phyloP scores from a whole-genome alignment of 2,888 invertebrate species.

The Pachliopta kotzebuea region DNA sequence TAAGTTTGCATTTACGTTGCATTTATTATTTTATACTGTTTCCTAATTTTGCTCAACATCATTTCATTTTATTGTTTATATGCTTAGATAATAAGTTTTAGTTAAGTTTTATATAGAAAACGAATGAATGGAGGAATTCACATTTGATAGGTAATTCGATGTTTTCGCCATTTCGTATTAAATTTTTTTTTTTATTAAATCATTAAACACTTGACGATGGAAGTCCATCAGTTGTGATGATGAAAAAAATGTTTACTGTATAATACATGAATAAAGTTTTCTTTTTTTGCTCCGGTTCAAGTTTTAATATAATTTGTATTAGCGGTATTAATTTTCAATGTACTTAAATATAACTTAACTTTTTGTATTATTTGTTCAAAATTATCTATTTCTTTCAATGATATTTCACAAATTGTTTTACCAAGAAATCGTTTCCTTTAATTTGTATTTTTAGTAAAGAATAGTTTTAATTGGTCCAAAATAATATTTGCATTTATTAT shows the following conservation, averaged over 20 bases:
- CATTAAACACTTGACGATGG: background rate
- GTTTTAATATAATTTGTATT: conserved; percentile 14
- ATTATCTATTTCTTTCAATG: too few species aligned
- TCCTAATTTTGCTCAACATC: conserved; percentile 62
- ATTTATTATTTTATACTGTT: conserved; percentile 46
- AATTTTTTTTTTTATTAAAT: background rate
- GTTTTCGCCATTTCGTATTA: conserved; percentile 12
- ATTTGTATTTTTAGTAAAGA: too few species aligned
- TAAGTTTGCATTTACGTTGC: conserved; percentile 56
- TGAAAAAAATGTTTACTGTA: too few species aligned
- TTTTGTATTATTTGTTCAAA: too few species aligned
- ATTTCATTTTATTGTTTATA: conserved; percentile 37
- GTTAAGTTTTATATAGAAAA: conserved; percentile 21
- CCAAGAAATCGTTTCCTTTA: background rate
- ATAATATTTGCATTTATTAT: conserved; percentile 68
- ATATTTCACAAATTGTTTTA: background rate
- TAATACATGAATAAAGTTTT: background rate
- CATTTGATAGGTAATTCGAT: conserved; percentile 17
- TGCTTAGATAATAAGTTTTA: conserved; percentile 44
- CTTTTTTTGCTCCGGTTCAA: conserved; percentile 11
- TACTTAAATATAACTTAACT: background rate
- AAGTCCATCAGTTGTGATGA: too few species aligned
- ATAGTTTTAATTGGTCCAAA: conserved; percentile 67
- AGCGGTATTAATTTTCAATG: background rate
- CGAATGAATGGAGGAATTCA: conserved; percentile 5